Conservation (phyloP, 1,140 invertebrate species). For the Diuraphis noxia region DNA sequence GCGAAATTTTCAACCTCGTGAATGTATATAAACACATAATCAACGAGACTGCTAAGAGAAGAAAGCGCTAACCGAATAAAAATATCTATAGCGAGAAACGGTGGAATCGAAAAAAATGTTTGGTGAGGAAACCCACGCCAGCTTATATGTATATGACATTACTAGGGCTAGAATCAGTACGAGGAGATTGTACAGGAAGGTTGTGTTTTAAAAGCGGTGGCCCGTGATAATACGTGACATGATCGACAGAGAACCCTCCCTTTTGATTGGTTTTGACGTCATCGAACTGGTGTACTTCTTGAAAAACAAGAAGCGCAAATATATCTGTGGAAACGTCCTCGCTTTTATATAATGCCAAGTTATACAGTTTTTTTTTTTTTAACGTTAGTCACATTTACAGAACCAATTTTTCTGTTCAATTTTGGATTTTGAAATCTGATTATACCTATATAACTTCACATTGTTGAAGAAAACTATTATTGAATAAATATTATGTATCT, state of each 20-base stretch:
- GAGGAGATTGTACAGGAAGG: background rate
- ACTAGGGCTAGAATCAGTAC: background rate
- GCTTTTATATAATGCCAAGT: background rate
- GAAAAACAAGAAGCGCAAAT: background rate
- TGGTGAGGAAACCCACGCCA: background rate
- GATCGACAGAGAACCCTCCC: background rate
- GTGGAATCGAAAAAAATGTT: background rate
- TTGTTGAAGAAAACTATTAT: background rate
- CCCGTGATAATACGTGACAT: conserved; percentile 34
- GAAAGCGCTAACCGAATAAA: conserved; percentile 7
- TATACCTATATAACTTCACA: background rate
- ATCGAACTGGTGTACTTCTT: background rate
- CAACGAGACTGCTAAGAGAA: background rate
- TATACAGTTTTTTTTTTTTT: no score
- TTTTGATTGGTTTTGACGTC: conserved; percentile 48
- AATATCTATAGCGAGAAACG: background rate
- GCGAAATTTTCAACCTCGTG: background rate
- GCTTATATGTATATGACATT: background rate
- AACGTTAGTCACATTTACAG: no score
- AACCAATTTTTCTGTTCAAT: background rate
- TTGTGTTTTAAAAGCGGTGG: background rate
- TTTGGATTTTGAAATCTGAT: background rate
- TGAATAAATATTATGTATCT: no score
- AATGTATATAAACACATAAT: background rate
- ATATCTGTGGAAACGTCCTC: background rate